Evolutionary conservation across 2,888 invertebrate species (phyloP).

Genomic region (Amphiduros pacificus): DNA sequence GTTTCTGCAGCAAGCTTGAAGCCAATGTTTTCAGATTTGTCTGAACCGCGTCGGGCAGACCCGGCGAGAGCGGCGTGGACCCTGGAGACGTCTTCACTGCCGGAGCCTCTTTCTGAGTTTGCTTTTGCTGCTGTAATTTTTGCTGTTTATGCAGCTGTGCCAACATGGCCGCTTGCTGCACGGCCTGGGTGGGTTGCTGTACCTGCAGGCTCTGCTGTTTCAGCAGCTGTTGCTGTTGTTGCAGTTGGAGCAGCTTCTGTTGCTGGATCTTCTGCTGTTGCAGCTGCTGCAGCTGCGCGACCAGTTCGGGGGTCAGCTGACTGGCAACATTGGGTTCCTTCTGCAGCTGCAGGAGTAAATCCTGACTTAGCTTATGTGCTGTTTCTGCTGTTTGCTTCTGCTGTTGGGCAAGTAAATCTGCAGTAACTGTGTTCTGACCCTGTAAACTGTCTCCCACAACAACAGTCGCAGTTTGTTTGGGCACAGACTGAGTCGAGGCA

Average conservation of each 20-base stretch:
- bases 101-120: background rate
- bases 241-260: background rate
- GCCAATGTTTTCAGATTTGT: no score
- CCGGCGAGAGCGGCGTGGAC: no score
- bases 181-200: no score
- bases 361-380: no score
- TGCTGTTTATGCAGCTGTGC: background rate
- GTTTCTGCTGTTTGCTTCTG: no score
- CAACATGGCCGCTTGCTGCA: no score
- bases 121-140: background rate
- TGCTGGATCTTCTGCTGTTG: slow-evolving; percentile 10
- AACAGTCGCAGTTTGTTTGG: no score
- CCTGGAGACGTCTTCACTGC: no score
- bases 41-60: background rate
- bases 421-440: no score
- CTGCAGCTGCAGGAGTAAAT: background rate
- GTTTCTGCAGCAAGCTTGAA: slow-evolving; percentile 11
- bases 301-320: background rate
- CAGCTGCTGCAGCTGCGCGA: background rate
- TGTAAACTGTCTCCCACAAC: no score
- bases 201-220: background rate
- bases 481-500: no score
- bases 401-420: no score
- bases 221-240: slow-evolving; percentile 2
- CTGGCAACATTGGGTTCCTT: background rate